Percentiles rank a stretch among this genome's conserved stretches.
These are phyloP conservation scores for Sparus aurata DNA, from an alignment of 2,797 vertebrate genomes.

Conservation along the genomic window DNA sequence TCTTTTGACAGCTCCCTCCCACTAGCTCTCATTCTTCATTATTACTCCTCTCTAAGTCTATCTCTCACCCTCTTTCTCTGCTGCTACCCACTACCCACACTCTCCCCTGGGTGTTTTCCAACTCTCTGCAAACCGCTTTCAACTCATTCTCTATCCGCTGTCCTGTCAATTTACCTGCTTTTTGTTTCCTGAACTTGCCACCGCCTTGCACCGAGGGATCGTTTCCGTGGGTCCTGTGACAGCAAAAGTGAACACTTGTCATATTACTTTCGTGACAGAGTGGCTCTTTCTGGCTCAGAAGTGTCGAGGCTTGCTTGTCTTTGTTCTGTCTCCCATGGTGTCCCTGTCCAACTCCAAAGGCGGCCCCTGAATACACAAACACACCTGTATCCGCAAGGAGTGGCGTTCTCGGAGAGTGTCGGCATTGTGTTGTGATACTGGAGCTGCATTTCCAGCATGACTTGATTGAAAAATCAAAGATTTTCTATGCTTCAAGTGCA, in stretches of 20 bases:
- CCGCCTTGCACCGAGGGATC: constrained; percentile 67
- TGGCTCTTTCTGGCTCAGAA: constrained; percentile 55
- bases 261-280: constrained; percentile 73
- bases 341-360: constrained; percentile 31
- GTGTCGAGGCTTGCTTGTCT: constrained; percentile 49
- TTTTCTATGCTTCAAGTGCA: constrained; percentile 35
- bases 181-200: constrained; percentile 73
- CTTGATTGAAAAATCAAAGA: constrained; percentile 29
- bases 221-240: constrained; percentile 62
- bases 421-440: background rate
- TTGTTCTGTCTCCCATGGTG: constrained; percentile 45
- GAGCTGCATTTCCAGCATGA: constrained; percentile 39
- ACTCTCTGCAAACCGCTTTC: constrained; percentile 67
- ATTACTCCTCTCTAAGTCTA: constrained; percentile 74
- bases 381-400: constrained; percentile 30
- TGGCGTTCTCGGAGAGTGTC: background rate
- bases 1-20: constrained; percentile 79
- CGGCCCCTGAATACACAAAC: constrained; percentile 50
- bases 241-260: constrained; percentile 75
- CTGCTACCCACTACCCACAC: constrained; percentile 67
- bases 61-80: constrained; percentile 66
- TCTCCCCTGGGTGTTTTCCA: constrained; percentile 69
- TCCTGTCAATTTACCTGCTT: constrained; percentile 79
- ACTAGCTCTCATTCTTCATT: constrained; percentile 79
- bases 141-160: constrained; percentile 65